A percentile compares a stretch with the other conserved stretches of the same genome.
phyloP scores from a whole-genome alignment of 1,140 invertebrate genomes.

The Octopus sinensis region DNA sequence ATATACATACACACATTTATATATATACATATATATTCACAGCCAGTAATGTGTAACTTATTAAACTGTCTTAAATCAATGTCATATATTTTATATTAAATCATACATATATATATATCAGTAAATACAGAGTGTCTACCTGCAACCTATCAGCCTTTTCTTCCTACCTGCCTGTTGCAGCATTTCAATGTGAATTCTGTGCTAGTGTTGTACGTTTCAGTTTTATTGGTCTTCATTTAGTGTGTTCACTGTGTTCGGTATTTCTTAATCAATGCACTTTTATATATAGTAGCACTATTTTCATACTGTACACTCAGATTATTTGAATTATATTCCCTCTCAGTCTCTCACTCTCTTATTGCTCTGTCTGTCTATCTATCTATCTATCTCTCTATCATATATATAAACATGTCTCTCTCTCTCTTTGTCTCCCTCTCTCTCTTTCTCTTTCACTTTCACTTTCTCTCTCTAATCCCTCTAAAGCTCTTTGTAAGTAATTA shows the following conservation, averaged over 20 bases:
- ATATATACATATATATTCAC: constrained; percentile 5
- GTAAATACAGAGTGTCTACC: background rate
- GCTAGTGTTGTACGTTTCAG: background rate
- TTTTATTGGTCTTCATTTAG: background rate
- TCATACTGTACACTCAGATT: background rate
- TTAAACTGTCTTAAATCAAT: too few species aligned
- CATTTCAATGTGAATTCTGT: constrained; percentile 8
- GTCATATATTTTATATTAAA: background rate
- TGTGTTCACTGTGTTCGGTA: too few species aligned
- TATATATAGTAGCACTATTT: too few species aligned
- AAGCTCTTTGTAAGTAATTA: too few species aligned
- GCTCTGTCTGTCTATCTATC: background rate
- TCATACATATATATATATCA: constrained; percentile 10
- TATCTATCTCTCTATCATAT: background rate
- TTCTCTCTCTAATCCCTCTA: too few species aligned
- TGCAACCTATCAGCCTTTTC: constrained; percentile 11
- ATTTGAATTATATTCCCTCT: background rate
- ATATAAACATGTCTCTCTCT: background rate
- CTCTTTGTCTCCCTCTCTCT: background rate
- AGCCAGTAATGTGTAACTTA: background rate
- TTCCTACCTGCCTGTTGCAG: background rate
- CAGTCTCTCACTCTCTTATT: background rate
- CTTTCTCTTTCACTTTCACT: too few species aligned
- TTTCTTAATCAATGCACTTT: too few species aligned
- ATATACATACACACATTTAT: constrained; percentile 15